A percentile compares a stretch with the other conserved stretches of the same genome.
These are phyloP conservation scores for Dioctria rufipes DNA, from an alignment of 2,888 invertebrate species.

Conservation along the genomic window DNA sequence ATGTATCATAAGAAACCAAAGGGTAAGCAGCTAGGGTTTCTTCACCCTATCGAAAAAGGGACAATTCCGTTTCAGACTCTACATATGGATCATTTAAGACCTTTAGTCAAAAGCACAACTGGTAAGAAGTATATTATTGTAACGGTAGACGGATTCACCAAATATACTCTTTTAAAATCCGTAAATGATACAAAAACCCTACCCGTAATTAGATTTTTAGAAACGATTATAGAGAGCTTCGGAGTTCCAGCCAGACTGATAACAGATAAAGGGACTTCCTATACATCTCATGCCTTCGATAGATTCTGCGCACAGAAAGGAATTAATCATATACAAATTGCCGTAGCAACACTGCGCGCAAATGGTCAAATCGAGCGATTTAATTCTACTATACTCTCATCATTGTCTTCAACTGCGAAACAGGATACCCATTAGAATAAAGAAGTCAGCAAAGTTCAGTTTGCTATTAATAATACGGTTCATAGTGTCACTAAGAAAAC, in stretches of 20 bases:
- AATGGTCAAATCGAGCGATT: conserved; percentile 63
- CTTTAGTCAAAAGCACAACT: not conserved
- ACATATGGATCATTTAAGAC: not conserved
- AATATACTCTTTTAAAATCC: not conserved
- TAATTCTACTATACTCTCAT: conserved; percentile 60
- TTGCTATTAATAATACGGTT: conserved; percentile 61
- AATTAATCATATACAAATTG: conserved; percentile 55
- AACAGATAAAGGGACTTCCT: not conserved
- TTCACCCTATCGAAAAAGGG: not conserved
- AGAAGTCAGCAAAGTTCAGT: conserved; percentile 59
- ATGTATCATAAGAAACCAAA: not conserved
- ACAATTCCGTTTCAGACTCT: not conserved
- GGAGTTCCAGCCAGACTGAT: not conserved
- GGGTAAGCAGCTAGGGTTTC: not conserved
- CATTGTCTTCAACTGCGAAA: conserved; percentile 58
- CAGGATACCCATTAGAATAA: conserved; percentile 60
- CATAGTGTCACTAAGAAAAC: conserved; percentile 59
- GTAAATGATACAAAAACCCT: not conserved
- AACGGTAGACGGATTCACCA: not conserved
- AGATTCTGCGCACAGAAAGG: not conserved
- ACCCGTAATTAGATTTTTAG: not conserved
- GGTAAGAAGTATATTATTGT: not conserved
- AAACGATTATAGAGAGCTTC: not conserved
- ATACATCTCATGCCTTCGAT: not conserved
- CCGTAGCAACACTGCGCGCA: conserved; percentile 62